phyloP scores from a whole-genome alignment of 1,140 invertebrate genomes.

The Druon quercuslanigerum region DNA sequence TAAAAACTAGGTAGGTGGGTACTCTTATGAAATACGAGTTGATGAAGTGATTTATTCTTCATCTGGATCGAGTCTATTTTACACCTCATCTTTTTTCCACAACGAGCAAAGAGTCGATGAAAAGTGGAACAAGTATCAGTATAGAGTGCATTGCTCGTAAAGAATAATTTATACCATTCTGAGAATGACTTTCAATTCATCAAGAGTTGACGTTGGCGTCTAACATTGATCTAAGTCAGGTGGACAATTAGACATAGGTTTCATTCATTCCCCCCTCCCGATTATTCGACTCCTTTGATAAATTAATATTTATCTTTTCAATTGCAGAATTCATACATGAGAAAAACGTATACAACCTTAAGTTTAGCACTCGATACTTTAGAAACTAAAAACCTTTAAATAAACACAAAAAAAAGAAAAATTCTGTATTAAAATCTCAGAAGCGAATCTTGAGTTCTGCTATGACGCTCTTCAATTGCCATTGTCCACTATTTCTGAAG shows the following conservation, averaged over 20 bases:
- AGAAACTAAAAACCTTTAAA: too few species aligned
- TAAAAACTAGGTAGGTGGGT: neutral
- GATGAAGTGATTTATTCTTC: slow-evolving; percentile 25
- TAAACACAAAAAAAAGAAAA: too few species aligned
- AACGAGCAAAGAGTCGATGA: neutral
- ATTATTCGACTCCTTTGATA: neutral
- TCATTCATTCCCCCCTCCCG: neutral
- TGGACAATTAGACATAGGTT: neutral
- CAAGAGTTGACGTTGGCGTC: slow-evolving; percentile 5
- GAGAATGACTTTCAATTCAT: slow-evolving; percentile 20
- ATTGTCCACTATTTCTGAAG: too few species aligned
- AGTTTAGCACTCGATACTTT: too few species aligned
- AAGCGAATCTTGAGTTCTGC: too few species aligned
- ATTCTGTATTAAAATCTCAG: too few species aligned
- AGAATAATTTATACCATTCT: slow-evolving; percentile 18
- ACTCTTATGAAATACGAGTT: neutral
- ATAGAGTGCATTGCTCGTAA: slow-evolving; percentile 14
- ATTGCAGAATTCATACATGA: neutral
- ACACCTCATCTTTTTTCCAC: slow-evolving; percentile 20
- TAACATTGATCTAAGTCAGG: slow-evolving; percentile 22
- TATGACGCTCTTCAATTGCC: too few species aligned
- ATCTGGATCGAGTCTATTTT: slow-evolving; percentile 4
- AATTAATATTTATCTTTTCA: neutral
- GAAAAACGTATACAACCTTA: too few species aligned
- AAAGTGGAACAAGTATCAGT: slow-evolving; percentile 12